These are phyloP conservation scores for Adelosebastes latens DNA, from an alignment of 2,797 vertebrate species.

Conservation along the genomic window DNA sequence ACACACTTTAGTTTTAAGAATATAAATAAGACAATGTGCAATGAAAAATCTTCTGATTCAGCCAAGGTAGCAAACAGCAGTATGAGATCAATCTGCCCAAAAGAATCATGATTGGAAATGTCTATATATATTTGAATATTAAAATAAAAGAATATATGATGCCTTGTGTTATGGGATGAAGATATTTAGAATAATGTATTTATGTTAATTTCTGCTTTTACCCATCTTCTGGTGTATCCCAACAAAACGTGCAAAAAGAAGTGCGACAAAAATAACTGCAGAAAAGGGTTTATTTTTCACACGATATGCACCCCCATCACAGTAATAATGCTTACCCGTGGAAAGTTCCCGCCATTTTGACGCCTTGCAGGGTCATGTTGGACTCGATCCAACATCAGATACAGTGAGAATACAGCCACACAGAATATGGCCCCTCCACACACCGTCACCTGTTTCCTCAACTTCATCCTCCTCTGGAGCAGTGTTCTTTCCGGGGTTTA, in stretches of 20 bases:
- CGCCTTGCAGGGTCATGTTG: slow-evolving; percentile 93
- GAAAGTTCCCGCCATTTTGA: slow-evolving; percentile 94
- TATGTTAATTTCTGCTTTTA: slow-evolving; percentile 16
- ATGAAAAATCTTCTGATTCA: background rate
- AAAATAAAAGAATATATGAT: background rate
- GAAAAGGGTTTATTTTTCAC: background rate
- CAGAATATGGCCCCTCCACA: slow-evolving; percentile 98
- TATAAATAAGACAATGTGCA: background rate
- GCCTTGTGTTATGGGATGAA: background rate
- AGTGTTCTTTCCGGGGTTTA: slow-evolving; percentile 11
- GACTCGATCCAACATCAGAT: slow-evolving; percentile 98
- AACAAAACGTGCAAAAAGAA: background rate
- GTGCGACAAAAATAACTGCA: background rate
- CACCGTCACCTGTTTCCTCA: slow-evolving; percentile 98
- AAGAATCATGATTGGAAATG: background rate
- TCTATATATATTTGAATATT: background rate
- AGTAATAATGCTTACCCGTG: slow-evolving; percentile 87
- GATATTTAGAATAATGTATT: background rate
- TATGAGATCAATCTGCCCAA: background rate
- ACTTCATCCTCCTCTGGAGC: slow-evolving; percentile 88
- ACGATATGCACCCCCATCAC: background rate
- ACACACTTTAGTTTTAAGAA: background rate
- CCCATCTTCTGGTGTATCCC: background rate
- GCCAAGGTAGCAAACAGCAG: background rate
- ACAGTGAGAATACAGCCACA: slow-evolving; percentile 98